These are phyloP conservation scores for Manduca sexta DNA, from an alignment of 1,140 invertebrate genomes.

Conservation along the genomic window DNA sequence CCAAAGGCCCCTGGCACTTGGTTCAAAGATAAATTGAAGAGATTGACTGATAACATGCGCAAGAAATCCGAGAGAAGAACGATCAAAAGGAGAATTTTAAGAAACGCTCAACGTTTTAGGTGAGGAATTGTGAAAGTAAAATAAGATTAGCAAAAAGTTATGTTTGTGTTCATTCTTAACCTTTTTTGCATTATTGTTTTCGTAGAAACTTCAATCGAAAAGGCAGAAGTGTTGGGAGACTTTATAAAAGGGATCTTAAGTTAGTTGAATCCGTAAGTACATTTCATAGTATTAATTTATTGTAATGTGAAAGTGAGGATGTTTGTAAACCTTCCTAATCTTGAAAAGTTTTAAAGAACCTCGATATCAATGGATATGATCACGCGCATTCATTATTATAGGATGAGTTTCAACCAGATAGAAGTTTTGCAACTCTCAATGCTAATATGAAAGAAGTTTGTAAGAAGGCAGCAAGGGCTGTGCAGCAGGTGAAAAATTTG, in stretches of 20 bases:
- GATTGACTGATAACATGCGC: background rate
- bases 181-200: background rate
- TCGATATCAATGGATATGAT: background rate
- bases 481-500: slow-evolving; percentile 37
- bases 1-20: slow-evolving; percentile 30
- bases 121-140: too few species aligned
- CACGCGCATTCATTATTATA: slow-evolving; percentile 5
- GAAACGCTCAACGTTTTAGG: background rate
- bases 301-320: background rate
- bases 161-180: background rate
- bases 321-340: background rate
- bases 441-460: slow-evolving; percentile 52
- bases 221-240: background rate
- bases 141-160: background rate
- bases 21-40: slow-evolving; percentile 23
- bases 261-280: background rate
- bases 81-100: background rate
- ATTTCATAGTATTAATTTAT: background rate
- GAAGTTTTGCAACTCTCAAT: slow-evolving; percentile 29
- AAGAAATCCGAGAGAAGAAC: background rate
- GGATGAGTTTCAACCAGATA: slow-evolving; percentile 1
- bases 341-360: background rate
- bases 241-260: slow-evolving; percentile 1
- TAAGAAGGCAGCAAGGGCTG: slow-evolving; percentile 37
- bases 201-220: background rate